Base-by-base conservation (phyloP, 2,888 invertebrate species). In the Papilio protenor region DNA sequence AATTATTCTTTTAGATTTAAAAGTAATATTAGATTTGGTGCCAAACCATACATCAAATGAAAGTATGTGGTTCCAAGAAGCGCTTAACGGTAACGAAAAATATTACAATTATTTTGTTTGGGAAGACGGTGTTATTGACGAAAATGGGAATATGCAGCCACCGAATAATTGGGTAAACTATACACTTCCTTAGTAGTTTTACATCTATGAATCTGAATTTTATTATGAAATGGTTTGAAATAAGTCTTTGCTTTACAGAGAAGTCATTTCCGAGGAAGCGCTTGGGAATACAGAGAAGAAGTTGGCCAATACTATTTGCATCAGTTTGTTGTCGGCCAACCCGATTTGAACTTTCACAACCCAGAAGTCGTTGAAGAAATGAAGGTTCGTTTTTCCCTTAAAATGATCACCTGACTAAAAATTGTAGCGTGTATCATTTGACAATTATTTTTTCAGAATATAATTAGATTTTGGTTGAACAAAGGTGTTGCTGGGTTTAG, bases 401-500 rank as follows among this genome's bases (percentile, higher is more conserved):
- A 27, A 14, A 14, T 61, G 6, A 6, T 14, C 1, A 5, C 5
- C 5, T 61, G 16, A 16, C 27, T 5, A 23, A 11, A 27, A 3
- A 14, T 27, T 16, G 0, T 61, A 16, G 21, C 1, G 16, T 18
- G 12, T 12, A 59, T 23, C 12, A 23, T 59, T 23, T 11, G 21
- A 12, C 11, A 23, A 23, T 8, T 11, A 45, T 66, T n/a, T 73
- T 88, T 88, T 77, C 81, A 93, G 96, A 95, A 96, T 2, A 95
- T 97, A 2, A 89, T 98, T 59, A 93, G 94, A 47, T 98, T 96
- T 85, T 99, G 99, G 98, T 86, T 99, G 75, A 95, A 96, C 14
- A 96, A 96, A 87, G 98, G 98, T 3, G 96, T 98, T 0, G 97
- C 97, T 85, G 99, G 99, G 10, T 98, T 99, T 86, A 96, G 98